phyloP scores from a whole-genome alignment of 2,888 invertebrate genomes.

The Apoda limacodes region DNA sequence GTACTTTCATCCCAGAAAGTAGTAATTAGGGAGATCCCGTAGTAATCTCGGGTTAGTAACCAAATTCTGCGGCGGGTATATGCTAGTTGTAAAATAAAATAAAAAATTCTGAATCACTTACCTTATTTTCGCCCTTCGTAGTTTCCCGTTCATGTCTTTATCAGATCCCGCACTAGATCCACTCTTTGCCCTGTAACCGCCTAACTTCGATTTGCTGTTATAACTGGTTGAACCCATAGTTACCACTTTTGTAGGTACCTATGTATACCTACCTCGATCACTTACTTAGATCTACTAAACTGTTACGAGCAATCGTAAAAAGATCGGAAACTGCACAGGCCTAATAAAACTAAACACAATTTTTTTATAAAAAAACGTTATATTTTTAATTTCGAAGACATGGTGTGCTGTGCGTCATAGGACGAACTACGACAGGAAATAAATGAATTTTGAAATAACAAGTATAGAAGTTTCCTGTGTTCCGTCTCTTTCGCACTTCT shows the following conservation, averaged over 20 bases:
- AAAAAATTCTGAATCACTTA: slow-evolving; percentile 20
- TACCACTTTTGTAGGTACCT: slow-evolving; percentile 2
- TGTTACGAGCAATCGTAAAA: too few relatives aligned
- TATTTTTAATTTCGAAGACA: slow-evolving; percentile 5
- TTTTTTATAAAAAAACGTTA: background rate
- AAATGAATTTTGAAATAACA: slow-evolving; percentile 35
- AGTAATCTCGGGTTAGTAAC: too few relatives aligned
- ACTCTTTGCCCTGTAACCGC: slow-evolving; percentile 48
- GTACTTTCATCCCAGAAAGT: slow-evolving; percentile 1
- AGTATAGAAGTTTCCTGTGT: background rate
- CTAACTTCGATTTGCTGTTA: slow-evolving; percentile 46
- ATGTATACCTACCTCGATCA: slow-evolving; percentile 1
- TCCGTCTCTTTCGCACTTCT: background rate
- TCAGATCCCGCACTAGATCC: slow-evolving; percentile 58
- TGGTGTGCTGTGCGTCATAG: slow-evolving; percentile 29
- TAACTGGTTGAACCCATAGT: slow-evolving; percentile 62
- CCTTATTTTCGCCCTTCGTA: slow-evolving; percentile 53
- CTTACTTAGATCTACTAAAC: too few relatives aligned
- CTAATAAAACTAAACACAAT: too few relatives aligned
- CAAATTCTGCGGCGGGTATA: background rate
- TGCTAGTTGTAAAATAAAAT: background rate
- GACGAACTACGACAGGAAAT: slow-evolving; percentile 33
- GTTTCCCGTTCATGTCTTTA: slow-evolving; percentile 57
- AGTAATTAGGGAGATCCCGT: too few relatives aligned
- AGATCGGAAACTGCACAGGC: too few relatives aligned